Evolutionary conservation across 2,797 vertebrate species (phyloP), one percentile per base, ranked within the genome.

Genomic region (Enteromius unitaeniatus): DNA sequence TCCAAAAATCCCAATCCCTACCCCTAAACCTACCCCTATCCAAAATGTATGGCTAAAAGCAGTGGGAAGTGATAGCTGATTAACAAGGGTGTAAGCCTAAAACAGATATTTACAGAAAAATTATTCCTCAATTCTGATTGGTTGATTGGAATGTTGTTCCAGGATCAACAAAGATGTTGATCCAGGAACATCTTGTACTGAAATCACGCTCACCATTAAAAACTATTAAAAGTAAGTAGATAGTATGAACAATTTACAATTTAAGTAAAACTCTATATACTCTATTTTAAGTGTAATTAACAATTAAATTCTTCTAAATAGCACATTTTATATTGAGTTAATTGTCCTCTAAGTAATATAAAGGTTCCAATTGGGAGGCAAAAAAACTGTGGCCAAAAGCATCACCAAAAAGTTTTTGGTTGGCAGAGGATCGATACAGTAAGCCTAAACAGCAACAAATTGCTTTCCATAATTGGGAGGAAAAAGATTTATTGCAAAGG

Each of bases 401-500:
- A 11, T 17, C 17, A 51, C 70, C 75, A 77, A 62, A 76, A 45
- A 28, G 34, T 10, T 37, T 77, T 45, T 28, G 58, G 40, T n/a
- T 67, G 60, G 77, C 62, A 67, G 6, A 37, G 42, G 53, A 28
- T 42, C 5, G 11, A 65, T 31, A 21, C 60, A 65, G 76, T 49
- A 65, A 4, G 2, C 26, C 40, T 64, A 23, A 64, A 47, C 40
- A 28, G 58, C 17, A 47, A 78, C 42, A n/a, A 34, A 65, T 13
- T 65, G 26, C 15, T 42, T 78, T 49, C 4, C 28, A 78, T 65
- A 65, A 49, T 31, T 67, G 3, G 11, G 55, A 62, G 23, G 75
- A n/a, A 45, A 62, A 11, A 28, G 14, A 47, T 45, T 69, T 40
- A 68, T 79, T 79, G 49, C 23, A 55, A 60, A 42, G n/a, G n/a